Conservation (phyloP, 2,113 vertebrate genomes). For the Sprattus sprattus region DNA sequence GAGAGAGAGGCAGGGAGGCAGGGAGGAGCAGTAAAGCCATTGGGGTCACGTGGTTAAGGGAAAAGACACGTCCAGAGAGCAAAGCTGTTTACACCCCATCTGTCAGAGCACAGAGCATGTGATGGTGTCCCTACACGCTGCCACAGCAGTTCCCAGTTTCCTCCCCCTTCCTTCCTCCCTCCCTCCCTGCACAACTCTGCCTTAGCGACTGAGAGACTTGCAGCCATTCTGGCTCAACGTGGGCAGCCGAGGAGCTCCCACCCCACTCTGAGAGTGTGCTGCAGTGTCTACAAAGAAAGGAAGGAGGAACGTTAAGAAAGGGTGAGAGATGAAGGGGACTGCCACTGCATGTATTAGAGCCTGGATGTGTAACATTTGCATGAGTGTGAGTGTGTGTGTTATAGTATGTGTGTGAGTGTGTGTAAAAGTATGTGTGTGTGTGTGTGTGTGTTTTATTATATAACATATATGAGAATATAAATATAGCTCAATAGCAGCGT, state of each 20-base stretch:
- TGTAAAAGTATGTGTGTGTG: neutral
- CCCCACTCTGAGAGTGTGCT: neutral
- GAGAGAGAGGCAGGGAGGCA: neutral
- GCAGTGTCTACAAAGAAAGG: neutral
- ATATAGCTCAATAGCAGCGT: slow-evolving; percentile 10
- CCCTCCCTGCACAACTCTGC: slow-evolving; percentile 17
- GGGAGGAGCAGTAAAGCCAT: neutral
- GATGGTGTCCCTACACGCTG: slow-evolving; percentile 32
- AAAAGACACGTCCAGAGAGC: slow-evolving; percentile 45
- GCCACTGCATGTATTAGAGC: neutral
- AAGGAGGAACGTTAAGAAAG: neutral
- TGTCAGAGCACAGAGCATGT: slow-evolving; percentile 38
- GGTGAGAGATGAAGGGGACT: neutral
- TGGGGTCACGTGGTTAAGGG: slow-evolving; percentile 39
- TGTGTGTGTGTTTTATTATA: slow-evolving; percentile 12
- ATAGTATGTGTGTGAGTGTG: neutral
- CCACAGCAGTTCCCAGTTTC: slow-evolving; percentile 29
- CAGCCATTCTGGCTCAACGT: neutral
- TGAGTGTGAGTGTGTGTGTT: neutral
- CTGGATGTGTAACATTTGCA: neutral
- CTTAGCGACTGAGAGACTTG: slow-evolving; percentile 1
- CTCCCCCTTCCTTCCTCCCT: slow-evolving; percentile 14
- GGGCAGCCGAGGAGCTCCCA: neutral
- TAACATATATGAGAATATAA: slow-evolving; percentile 32
- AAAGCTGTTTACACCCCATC: slow-evolving; percentile 53